Evolutionary conservation across 92 coral and sea anemone genomes (phyloP), one percentile per base, ranked within the genome.

Genomic region (Zoanthus sociatus): DNA sequence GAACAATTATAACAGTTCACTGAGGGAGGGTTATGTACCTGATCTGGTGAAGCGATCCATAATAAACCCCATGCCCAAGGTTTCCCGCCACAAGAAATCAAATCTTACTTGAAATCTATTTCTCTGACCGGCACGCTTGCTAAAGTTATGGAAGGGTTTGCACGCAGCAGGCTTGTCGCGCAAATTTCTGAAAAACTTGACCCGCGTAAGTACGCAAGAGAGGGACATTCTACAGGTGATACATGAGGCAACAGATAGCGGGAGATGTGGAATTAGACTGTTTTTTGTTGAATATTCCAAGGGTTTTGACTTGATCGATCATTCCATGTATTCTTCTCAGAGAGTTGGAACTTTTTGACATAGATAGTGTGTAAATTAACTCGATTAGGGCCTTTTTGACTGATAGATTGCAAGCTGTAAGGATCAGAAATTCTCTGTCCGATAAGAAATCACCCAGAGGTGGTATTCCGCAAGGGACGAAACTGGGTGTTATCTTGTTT

Each of bases 271-370:
- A 26, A 26, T 26, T 26, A 26, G 26, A 26, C 26, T 26, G 26
- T 26, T 26, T 26, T 26, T 26, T 26, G 26, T 26, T 26, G 26
- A 26, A 26, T 26, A 26, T 26, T 26, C 26, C 0, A 26, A 26
- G 26, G 26, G 26, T 12, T 77, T 54, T 56, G 76, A 87, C 67
- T 18, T 87, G 32, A 66, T 87, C 18, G 73, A 87, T 55, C 90
- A 87, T 51, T 61, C 12, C 58, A 26, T 26, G 26, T 26, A 78
- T 77, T 15, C 86, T 87, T 37, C 44, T 78, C n/a, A 63, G 64
- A 4, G 90, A 77, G 71, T 48, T 87, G 77, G 77, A 63, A 17
- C 32, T 17, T 66, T 11, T 66, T 3, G 71, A 17, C 20, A 18
- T n/a, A 1, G 32, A 66, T 18, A 17, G 4, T 3, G 33, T 66